Base-by-base conservation (phyloP, 2,888 invertebrate species). In the Dorcus hopei region DNA sequence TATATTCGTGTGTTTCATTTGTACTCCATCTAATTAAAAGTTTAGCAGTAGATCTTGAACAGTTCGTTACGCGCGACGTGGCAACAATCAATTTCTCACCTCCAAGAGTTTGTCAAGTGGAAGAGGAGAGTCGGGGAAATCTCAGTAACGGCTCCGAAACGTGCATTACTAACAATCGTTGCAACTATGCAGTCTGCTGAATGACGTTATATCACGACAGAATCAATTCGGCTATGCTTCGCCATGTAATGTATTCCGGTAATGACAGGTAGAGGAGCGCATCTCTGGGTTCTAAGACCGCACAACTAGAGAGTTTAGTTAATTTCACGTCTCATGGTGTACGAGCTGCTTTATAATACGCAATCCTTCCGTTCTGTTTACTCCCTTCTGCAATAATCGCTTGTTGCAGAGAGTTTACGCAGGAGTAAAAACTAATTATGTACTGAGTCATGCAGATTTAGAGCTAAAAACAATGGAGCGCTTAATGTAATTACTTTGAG, bases 1-100 rank as follows among this genome's bases (percentile, higher is more conserved):
- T 19, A 45, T 45, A 45, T 45, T 45, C 45, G 19, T 45, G 45
- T 9, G 9, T 19, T 45, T 45, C 45, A 45, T 45, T 45, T 45
- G 45, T 45, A 45, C 45, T 45, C 45, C 14, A 45, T 19, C 45
- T 45, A 45, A 45, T 45, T 45, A 45, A 45, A 45, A 45, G 45
- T 45, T 45, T 45, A 11, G 19, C 45, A 45, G 45, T 45, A 45
- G 45, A 45, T 45, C 45, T 45, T 11, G 45, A 45, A 23, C 45
- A 45, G 45, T 45, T 45, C 45, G 45, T 45, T 45, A 45, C 45
- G 45, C 45, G 45, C 45, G 45, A 45, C 45, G 45, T 11, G 45
- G 45, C 45, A 45, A 45, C 45, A 45, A 45, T 45, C 45, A 45
- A 45, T 45, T 45, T 45, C 45, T 19, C 45, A 45, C 45, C 45